Evolutionary conservation across 2,888 invertebrate genomes (phyloP).

Genomic region (Eristalis tenax): DNA sequence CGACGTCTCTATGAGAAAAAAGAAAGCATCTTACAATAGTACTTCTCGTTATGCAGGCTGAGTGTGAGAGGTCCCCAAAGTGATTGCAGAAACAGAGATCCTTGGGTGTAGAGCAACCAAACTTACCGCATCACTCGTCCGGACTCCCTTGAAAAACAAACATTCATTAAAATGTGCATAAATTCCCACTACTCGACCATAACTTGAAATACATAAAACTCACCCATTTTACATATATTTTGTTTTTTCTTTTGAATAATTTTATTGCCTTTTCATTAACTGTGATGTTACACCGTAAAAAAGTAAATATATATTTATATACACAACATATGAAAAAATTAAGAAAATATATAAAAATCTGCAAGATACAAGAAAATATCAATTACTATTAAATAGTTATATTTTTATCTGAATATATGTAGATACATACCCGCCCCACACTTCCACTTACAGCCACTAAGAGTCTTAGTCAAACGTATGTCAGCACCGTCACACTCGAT

Average conservation of each 20-base stretch:
- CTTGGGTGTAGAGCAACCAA: too few species aligned
- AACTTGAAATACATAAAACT: too few species aligned
- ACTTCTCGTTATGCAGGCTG: too few species aligned
- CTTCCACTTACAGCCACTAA: not conserved
- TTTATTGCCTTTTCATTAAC: constrained; percentile 73
- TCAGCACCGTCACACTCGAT: constrained; percentile 53
- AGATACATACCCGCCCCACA: not conserved
- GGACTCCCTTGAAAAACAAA: not conserved
- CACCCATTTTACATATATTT: not conserved
- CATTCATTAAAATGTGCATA: not conserved
- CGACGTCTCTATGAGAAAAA: too few species aligned
- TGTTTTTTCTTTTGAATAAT: constrained; percentile 48
- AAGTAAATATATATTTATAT: constrained; percentile 7
- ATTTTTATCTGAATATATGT: constrained; percentile 8
- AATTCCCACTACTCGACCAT: not conserved
- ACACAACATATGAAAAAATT: constrained; percentile 3
- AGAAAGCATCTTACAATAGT: too few species aligned
- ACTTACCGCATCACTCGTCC: not conserved
- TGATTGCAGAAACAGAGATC: not conserved
- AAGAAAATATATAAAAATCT: not conserved
- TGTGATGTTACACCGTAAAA: constrained; percentile 70
- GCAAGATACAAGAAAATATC: constrained; percentile 14
- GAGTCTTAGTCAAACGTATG: constrained; percentile 15
- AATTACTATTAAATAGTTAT: constrained; percentile 26
- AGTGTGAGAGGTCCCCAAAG: too few species aligned